These are phyloP conservation scores for Drosophila pallidifrons DNA, from an alignment of 1,140 invertebrate genomes.

Conservation along the genomic window DNA sequence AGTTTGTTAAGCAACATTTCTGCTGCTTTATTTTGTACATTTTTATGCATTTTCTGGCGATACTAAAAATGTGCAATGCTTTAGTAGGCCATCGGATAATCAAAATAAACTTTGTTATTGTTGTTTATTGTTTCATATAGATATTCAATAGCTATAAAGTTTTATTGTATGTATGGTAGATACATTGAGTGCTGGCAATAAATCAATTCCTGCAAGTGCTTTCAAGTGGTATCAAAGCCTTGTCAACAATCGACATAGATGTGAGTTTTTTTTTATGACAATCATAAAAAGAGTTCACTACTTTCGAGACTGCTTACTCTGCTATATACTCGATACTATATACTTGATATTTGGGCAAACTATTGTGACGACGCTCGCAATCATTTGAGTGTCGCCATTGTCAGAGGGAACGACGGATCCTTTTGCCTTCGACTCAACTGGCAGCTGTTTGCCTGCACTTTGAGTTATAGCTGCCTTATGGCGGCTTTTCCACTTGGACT, in stretches of 20 bases:
- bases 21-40: not conserved
- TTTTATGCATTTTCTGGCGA: not conserved
- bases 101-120: not conserved
- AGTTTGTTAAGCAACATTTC: not conserved
- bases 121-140: not conserved
- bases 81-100: not conserved
- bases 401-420: slow-evolving; percentile 25
- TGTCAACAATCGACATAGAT: not conserved
- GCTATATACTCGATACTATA: no score
- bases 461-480: slow-evolving; percentile 76
- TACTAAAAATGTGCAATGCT: not conserved
- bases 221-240: not conserved
- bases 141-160: not conserved
- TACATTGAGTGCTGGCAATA: not conserved
- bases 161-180: not conserved
- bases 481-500: slow-evolving; percentile 69
- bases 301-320: not conserved
- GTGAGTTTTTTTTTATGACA: not conserved
- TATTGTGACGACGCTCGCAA: slow-evolving; percentile 6
- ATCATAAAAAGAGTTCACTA: not conserved
- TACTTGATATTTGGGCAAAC: not conserved
- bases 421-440: slow-evolving; percentile 39
- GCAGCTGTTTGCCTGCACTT: slow-evolving; percentile 77
- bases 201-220: not conserved
- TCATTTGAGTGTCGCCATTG: slow-evolving; percentile 39